phyloP scores from a whole-genome alignment of 1,140 invertebrate species.

The Drosophila navojoa region DNA sequence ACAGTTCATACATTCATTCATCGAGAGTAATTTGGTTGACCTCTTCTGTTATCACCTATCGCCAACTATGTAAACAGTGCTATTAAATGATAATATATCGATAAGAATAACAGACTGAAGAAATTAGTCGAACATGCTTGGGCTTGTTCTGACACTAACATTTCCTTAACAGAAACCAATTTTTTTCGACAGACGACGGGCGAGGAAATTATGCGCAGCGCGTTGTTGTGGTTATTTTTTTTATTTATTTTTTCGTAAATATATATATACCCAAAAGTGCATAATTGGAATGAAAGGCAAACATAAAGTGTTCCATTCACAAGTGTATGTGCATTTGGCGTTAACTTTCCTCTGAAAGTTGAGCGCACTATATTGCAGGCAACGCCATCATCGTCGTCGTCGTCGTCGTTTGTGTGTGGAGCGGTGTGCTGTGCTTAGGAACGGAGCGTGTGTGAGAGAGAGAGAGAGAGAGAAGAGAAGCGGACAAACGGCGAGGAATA shows the following conservation, averaged over 20 bases:
- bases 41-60: background rate
- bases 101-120: constrained; percentile 4
- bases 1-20: no score
- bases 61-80: background rate
- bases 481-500: constrained; percentile 57
- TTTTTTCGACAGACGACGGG: constrained; percentile 39
- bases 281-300: constrained; percentile 58
- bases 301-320: constrained; percentile 31
- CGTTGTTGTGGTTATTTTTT: constrained; percentile 62
- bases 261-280: constrained; percentile 45
- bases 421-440: constrained; percentile 6
- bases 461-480: constrained; percentile 9
- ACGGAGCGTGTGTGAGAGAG: background rate
- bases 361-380: constrained; percentile 28
- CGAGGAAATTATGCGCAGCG: constrained; percentile 52
- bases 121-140: background rate
- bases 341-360: constrained; percentile 40
- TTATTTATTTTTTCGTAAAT: constrained; percentile 75
- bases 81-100: constrained; percentile 1
- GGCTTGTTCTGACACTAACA: constrained; percentile 6
- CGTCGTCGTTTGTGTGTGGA: constrained; percentile 13
- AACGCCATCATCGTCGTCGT: constrained; percentile 34
- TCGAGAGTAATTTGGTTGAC: no score
- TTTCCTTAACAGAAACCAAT: constrained; percentile 22
- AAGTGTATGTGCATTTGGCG: constrained; percentile 43